Percentiles rank a stretch among this genome's conserved stretches.
Conservation (phyloP, 2,888 invertebrate species). For the Melikaiella ostensackeni region DNA sequence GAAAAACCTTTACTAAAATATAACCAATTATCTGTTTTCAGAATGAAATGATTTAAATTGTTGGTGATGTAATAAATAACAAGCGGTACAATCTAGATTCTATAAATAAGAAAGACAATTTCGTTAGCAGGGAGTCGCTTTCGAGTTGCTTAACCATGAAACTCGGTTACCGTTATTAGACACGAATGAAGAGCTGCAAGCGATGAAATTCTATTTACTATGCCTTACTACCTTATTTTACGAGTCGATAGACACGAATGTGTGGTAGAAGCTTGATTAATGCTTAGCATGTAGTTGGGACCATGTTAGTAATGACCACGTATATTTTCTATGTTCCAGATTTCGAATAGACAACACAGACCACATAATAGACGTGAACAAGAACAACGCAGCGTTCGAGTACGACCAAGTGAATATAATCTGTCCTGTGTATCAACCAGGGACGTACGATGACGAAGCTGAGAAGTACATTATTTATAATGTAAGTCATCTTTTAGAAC, state of each 20-base stretch:
- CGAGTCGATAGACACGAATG: slow-evolving; percentile 31
- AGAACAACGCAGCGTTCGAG: slow-evolving; percentile 94
- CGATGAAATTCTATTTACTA: slow-evolving; percentile 37
- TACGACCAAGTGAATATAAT: slow-evolving; percentile 98
- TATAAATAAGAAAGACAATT: slow-evolving; percentile 36
- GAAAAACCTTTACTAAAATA: too few relatives aligned
- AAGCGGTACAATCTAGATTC: neutral
- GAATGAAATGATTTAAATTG: neutral
- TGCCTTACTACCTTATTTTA: slow-evolving; percentile 23
- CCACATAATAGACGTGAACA: slow-evolving; percentile 97
- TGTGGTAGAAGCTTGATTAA: slow-evolving; percentile 7
- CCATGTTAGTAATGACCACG: slow-evolving; percentile 30
- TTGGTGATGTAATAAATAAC: slow-evolving; percentile 36
- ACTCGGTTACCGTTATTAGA: slow-evolving; percentile 39
- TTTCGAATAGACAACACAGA: slow-evolving; percentile 98
- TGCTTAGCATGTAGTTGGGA: slow-evolving; percentile 4
- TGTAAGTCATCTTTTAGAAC: slow-evolving; percentile 77
- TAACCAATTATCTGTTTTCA: too few relatives aligned
- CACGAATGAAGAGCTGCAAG: slow-evolving; percentile 38
- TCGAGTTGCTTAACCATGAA: slow-evolving; percentile 35
- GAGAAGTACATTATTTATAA: slow-evolving; percentile 98
- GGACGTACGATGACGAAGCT: slow-evolving; percentile 91
- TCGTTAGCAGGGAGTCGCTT: slow-evolving; percentile 16
- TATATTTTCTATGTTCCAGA: slow-evolving; percentile 77
- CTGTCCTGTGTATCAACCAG: slow-evolving; percentile 94